These are phyloP conservation scores for Styela plicata DNA, from an alignment of 23 tunicate species.

Conservation along the genomic window DNA sequence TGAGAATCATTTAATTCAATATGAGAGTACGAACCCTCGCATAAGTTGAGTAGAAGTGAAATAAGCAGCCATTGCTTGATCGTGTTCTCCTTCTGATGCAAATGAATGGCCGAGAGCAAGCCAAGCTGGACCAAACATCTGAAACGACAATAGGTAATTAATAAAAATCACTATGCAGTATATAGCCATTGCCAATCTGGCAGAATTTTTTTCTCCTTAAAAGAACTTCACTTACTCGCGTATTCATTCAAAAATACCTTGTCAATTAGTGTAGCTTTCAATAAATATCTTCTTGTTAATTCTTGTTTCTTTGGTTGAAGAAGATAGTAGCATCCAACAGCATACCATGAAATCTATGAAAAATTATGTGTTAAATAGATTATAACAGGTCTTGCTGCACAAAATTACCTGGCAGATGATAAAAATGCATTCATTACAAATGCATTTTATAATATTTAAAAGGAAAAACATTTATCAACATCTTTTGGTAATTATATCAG, in stretches of 20 bases:
- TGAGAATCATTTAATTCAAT: no score
- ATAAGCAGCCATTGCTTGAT: slow-evolving; percentile 97
- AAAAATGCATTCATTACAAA: no score
- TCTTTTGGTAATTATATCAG: no score
- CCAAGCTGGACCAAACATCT: slow-evolving; percentile 96
- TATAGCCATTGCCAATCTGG: no score
- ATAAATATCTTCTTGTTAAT: slow-evolving; percentile 60
- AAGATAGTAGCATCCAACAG: slow-evolving; percentile 88
- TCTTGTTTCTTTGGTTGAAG: slow-evolving; percentile 82
- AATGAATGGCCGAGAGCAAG: slow-evolving; percentile 94
- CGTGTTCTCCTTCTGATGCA: slow-evolving; percentile 84
- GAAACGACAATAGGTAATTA: not conserved
- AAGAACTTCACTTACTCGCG: not conserved
- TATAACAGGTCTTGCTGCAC: not conserved
- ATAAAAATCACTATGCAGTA: no score
- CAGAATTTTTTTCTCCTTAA: no score
- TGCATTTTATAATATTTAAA: no score
- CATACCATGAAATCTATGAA: slow-evolving; percentile 84
- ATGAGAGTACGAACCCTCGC: no score
- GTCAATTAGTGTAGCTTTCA: slow-evolving; percentile 76
- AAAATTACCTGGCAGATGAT: not conserved
- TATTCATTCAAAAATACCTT: slow-evolving; percentile 26
- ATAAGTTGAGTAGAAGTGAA: slow-evolving; percentile 81
- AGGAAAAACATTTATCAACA: no score
- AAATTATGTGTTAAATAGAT: no score